Evolutionary conservation across 2,888 invertebrate genomes (phyloP).

Genomic region (Zygaena filipendulae): DNA sequence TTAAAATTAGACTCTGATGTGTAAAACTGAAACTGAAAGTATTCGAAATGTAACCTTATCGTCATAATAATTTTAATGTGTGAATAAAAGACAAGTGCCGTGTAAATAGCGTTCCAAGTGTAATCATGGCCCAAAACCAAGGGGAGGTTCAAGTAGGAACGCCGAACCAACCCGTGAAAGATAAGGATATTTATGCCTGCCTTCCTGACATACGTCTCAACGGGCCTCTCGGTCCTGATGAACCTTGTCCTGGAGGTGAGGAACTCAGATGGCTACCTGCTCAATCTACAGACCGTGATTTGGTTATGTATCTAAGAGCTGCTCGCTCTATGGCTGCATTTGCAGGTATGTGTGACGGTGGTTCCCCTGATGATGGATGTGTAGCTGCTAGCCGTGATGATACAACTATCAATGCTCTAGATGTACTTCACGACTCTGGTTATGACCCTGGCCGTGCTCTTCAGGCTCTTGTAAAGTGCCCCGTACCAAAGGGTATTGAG

Average conservation of each 20-base stretch:
- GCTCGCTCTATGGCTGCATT: slow-evolving; percentile 98
- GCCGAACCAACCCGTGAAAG: slow-evolving; percentile 61
- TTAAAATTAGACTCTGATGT: slow-evolving; percentile 26
- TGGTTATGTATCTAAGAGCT: slow-evolving; percentile 97
- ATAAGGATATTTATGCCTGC: slow-evolving; percentile 64
- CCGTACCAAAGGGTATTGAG: slow-evolving; percentile 96
- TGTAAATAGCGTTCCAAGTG: slow-evolving; percentile 43
- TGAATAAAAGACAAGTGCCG: slow-evolving; percentile 37
- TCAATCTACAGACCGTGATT: slow-evolving; percentile 92
- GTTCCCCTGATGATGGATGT: slow-evolving; percentile 96
- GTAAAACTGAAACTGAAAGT: slow-evolving; percentile 26
- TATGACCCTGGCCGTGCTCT: slow-evolving; percentile 97
- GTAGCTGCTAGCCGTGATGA: slow-evolving; percentile 97
- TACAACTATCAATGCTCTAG: slow-evolving; percentile 96
- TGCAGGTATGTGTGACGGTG: slow-evolving; percentile 99
- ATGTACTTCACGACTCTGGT: slow-evolving; percentile 94
- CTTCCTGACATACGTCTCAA: slow-evolving; percentile 67
- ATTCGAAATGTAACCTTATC: slow-evolving; percentile 47
- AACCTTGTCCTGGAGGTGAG: slow-evolving; percentile 73
- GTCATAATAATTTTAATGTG: slow-evolving; percentile 32
- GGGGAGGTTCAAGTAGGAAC: slow-evolving; percentile 65
- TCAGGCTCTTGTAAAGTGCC: slow-evolving; percentile 96
- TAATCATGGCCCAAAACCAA: slow-evolving; percentile 65
- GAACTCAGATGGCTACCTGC: slow-evolving; percentile 96
- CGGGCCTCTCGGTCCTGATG: slow-evolving; percentile 57